These are phyloP conservation scores for Ophonus ardosiacus DNA, from an alignment of 2,888 invertebrate species.

Conservation along the genomic window DNA sequence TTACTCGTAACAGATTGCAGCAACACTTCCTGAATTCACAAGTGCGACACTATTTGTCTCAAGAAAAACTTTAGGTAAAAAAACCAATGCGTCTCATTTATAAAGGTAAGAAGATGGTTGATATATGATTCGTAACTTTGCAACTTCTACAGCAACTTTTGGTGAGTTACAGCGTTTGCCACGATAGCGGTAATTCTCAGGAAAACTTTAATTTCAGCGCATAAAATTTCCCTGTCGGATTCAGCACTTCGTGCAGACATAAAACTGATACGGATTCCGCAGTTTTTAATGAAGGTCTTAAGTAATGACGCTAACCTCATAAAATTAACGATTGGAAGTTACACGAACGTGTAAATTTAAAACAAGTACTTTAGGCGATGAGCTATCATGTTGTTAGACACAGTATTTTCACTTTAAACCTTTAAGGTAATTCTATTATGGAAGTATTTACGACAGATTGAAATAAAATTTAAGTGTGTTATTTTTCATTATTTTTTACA, in stretches of 20 bases:
- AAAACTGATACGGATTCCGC: constrained; percentile 27
- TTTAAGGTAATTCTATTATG: too few species aligned
- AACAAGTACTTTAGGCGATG: constrained; percentile 2
- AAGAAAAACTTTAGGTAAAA: constrained; percentile 1
- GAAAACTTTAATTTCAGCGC: constrained; percentile 26
- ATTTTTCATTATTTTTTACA: too few species aligned
- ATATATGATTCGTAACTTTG: constrained; percentile 38
- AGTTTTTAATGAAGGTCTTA: constrained; percentile 40
- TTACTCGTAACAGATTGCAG: not conserved
- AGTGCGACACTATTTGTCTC: constrained; percentile 37
- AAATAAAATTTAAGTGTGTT: too few species aligned
- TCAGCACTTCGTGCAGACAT: constrained; percentile 10
- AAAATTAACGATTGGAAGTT: constrained; percentile 44
- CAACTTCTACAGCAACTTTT: constrained; percentile 24
- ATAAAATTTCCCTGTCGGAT: constrained; percentile 35
- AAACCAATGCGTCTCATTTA: constrained; percentile 11
- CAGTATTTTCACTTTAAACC: constrained; percentile 1
- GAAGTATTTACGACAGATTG: too few species aligned
- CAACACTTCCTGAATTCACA: constrained; percentile 1
- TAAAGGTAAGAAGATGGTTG: constrained; percentile 24
- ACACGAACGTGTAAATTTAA: constrained; percentile 17
- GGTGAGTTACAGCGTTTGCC: constrained; percentile 13
- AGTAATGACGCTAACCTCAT: constrained; percentile 22
- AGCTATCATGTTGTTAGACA: constrained; percentile 1
- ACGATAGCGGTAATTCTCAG: constrained; percentile 22